These are phyloP conservation scores for Ennomos fuscantarius DNA, from an alignment of 2,888 invertebrate species.

Conservation along the genomic window DNA sequence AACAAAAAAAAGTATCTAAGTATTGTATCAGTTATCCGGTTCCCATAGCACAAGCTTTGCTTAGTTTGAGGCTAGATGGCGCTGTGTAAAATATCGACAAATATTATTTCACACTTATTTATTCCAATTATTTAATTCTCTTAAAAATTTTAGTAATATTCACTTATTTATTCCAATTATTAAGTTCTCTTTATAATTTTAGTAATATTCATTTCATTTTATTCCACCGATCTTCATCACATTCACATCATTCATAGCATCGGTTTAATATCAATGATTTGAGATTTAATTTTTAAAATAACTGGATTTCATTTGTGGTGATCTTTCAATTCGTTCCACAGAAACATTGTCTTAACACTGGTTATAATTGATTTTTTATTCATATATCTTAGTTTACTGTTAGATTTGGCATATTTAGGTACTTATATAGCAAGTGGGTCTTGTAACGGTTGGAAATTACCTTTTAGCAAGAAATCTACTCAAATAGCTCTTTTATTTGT, in stretches of 20 bases:
- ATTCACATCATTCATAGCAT: constrained; percentile 3
- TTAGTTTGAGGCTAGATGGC: too few relatives aligned
- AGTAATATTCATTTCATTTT: too few relatives aligned
- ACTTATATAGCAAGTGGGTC: constrained; percentile 25
- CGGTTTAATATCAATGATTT: constrained; percentile 1
- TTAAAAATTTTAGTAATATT: too few relatives aligned
- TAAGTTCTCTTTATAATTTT: too few relatives aligned
- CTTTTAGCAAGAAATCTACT: constrained; percentile 2
- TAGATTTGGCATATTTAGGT: constrained; percentile 31
- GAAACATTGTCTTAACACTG: constrained; percentile 20
- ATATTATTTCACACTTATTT: too few relatives aligned
- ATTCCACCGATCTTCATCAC: not conserved
- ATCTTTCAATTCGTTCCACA: constrained; percentile 34
- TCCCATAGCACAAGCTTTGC: too few relatives aligned
- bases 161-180: too few relatives aligned
- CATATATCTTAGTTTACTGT: constrained; percentile 30
- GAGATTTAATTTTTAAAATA: not conserved
- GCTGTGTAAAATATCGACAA: too few relatives aligned
- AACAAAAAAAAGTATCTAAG: too few relatives aligned
- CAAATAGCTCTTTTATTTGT: not conserved
- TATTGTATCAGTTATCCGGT: too few relatives aligned
- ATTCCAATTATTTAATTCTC: too few relatives aligned
- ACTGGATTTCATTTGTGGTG: constrained; percentile 2
- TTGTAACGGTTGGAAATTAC: constrained; percentile 32
- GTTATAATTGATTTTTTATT: constrained; percentile 32